Evolutionary conservation across 2,888 invertebrate genomes (phyloP), one percentile per base, ranked within the genome.

Genomic region (Chironomus riparius): DNA sequence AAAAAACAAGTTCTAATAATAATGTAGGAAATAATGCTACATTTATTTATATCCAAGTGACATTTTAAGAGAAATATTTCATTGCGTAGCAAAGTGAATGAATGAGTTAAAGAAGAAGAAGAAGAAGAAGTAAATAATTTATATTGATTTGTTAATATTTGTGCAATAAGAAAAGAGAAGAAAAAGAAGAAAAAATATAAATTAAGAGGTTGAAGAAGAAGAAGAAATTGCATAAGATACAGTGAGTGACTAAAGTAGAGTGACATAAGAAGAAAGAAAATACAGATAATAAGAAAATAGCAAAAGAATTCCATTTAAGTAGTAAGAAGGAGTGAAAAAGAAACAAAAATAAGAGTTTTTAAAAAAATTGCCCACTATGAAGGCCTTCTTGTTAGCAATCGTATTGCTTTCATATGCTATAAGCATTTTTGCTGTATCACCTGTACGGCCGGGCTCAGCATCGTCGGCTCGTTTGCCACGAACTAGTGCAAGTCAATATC

Each of bases 401-500:
- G 48, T 61, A 21, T 18, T 73, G 68, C 21, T 74, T 50, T 68
- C 22, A 15, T 38, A 62, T n/a, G 15, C 48, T 12, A 68, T 74
- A 10, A 47, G 48, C 22, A 61, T 74, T 3, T 68, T 74, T 18
- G 74, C 74, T 6, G 28, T 68, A 21, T 38, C 80, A 73, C 80
- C 81, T 62, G 80, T 81, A 10, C 81, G 84, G 76, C 81, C 83
- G 73, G 82, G 81, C 75, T 82, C 82, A 79, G 82, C 82, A 80
- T 78, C 81, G 77, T 82, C 88, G 79, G 83, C 87, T 78, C 85
- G 88, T 68, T 82, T 88, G 77, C 87, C 89, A 73, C 84, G 89
- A 78, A 86, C 89, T 78, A 87, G 89, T 81, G 86, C 89, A 79
- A 87, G 84, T 79, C 87, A 87, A 80, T 81, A 87, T 78, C 84